Evolutionary conservation across 2,113 vertebrate genomes (phyloP), one percentile per base, ranked within the genome.

Genomic region (Cyanoderma ruficeps): DNA sequence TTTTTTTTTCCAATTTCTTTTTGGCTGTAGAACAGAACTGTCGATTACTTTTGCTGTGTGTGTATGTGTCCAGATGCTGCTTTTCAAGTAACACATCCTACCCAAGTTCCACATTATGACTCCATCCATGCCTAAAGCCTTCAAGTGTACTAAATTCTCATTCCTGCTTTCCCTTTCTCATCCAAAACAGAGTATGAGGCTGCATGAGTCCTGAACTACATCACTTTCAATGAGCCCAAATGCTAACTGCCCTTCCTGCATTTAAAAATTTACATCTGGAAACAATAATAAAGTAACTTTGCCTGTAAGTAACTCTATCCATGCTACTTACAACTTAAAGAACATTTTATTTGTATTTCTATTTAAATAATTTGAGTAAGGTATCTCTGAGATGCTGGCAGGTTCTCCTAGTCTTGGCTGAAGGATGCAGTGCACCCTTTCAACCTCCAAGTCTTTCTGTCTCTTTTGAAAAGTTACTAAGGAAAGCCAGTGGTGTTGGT

Each of bases 221-320:
- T 60, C 70, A 41, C 41, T 77, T 90, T 87, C 88, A 93, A 89
- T 71, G 52, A 79, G 52, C 68, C 6, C 37, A 64, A 93, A 93
- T 86, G 35, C 56, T 94, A 95, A 83, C 68, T 92, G 75, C 63
- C 47, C 37, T 83, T 83, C 74, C 55, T 92, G 68, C 10, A 0
- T 93, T 86, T 92, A 81, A 92, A 74, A 94, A 81, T 60, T 67
- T 83, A 86, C 94, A 94, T 96, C 93, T 95, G 96, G 92, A 96
- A 96, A 81, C 55, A 94, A 94, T 96, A 90, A 94, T 47, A 88
- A 77, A 95, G 47, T 55, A 44, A 90, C 55, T 96, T 92, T 70
- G 56, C 64, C 61, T 70, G 33, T 60, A 81, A 88, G 87, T 94
- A 96, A 96, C n/a, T 90, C 79, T 87, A 96, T 75, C 88, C 85